A percentile compares a stretch with the other conserved stretches of the same genome.
phyloP scores from a whole-genome alignment of 2,888 invertebrate genomes.

The Caenorhabditis afra region DNA sequence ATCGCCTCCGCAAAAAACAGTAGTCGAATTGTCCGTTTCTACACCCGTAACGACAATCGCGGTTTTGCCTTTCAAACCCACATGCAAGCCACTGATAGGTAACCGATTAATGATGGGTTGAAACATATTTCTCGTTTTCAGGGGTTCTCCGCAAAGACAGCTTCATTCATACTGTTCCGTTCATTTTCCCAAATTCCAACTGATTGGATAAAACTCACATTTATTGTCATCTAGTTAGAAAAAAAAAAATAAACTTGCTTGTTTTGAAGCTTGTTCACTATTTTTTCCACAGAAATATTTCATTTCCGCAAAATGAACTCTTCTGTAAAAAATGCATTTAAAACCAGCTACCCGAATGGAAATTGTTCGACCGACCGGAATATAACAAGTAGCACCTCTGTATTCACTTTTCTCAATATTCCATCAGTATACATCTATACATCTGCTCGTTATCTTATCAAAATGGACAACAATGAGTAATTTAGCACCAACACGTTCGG shows the following conservation, averaged over 20 bases:
- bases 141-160: constrained; percentile 41
- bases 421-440: too few species aligned
- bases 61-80: constrained; percentile 28
- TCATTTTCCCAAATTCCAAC: constrained; percentile 34
- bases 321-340: not conserved
- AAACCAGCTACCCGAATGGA: not conserved
- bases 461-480: constrained; percentile 43
- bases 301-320: not conserved
- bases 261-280: too few species aligned
- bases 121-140: constrained; percentile 6
- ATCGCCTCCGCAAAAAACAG: too few species aligned
- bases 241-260: too few species aligned
- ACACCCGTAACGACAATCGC: constrained; percentile 18
- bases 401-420: not conserved
- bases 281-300: constrained; percentile 1
- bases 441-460: too few species aligned
- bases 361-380: constrained; percentile 28
- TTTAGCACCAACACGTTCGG: constrained; percentile 41
- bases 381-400: not conserved
- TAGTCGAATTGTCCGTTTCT: not conserved
- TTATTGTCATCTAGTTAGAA: too few species aligned
- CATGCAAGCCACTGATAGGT: constrained; percentile 49
- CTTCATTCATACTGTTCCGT: constrained; percentile 25
- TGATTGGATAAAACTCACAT: too few species aligned
- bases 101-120: not conserved